Evolutionary conservation across 2,888 invertebrate species (phyloP).

Genomic region (Sminthurides aquaticus): DNA sequence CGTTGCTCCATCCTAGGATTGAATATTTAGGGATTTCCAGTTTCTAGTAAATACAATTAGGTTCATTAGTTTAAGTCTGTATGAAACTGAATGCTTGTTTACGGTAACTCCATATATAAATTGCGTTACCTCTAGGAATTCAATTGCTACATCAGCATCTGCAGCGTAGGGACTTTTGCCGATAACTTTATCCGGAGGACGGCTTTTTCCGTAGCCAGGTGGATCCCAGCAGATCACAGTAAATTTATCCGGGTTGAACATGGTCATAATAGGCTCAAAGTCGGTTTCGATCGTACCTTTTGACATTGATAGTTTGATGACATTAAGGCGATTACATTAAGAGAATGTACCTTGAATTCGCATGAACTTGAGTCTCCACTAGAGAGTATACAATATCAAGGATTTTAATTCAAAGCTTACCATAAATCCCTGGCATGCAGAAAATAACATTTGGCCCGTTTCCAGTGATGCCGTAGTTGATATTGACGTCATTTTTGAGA

Average conservation of each 20-base stretch:
- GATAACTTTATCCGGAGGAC: background rate
- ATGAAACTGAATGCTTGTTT: too few relatives aligned
- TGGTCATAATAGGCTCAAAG: conserved; percentile 43
- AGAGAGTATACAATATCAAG: too few relatives aligned
- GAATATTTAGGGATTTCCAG: background rate
- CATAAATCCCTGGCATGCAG: conserved; percentile 10
- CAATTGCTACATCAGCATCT: background rate
- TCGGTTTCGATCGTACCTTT: conserved; percentile 10
- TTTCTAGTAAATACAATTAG: too few relatives aligned
- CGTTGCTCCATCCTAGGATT: conserved; percentile 6
- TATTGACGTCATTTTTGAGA: background rate
- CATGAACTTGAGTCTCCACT: too few relatives aligned
- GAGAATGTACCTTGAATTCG: too few relatives aligned
- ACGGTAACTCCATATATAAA: too few relatives aligned
- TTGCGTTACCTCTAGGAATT: background rate
- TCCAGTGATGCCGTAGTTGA: conserved; percentile 7
- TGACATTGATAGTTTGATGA: background rate
- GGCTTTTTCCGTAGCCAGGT: conserved; percentile 47
- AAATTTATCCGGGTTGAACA: conserved; percentile 55
- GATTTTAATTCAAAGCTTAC: too few relatives aligned
- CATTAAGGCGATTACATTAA: background rate
- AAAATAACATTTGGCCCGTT: conserved; percentile 3
- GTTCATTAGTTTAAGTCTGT: too few relatives aligned
- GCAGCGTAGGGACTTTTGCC: background rate
- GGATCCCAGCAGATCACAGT: conserved; percentile 66